phyloP scores from a whole-genome alignment of 2,888 invertebrate genomes.

The Tachina fera region DNA sequence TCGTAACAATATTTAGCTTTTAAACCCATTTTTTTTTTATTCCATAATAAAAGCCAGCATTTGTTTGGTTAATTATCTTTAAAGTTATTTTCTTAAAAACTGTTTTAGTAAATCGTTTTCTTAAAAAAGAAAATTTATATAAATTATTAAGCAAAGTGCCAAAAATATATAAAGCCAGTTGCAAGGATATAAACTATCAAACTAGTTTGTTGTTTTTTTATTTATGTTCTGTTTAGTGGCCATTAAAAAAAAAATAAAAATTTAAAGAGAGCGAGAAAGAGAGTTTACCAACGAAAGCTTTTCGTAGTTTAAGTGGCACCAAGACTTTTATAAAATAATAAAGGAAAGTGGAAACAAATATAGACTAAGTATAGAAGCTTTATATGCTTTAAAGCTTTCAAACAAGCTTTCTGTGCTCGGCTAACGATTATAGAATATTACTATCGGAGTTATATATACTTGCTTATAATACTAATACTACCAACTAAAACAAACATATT shows the following conservation, averaged over 20 bases:
- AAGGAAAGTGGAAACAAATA: not conserved
- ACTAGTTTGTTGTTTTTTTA: slow-evolving; percentile 61
- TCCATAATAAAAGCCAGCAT: not conserved
- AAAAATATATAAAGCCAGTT: slow-evolving; percentile 72
- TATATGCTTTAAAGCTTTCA: not conserved
- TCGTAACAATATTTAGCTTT: slow-evolving; percentile 23
- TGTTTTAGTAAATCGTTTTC: slow-evolving; percentile 5
- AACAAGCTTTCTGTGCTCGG: slow-evolving; percentile 2
- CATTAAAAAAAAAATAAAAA: not conserved
- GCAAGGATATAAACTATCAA: slow-evolving; percentile 74
- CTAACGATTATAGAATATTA: not conserved
- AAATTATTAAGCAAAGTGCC: slow-evolving; percentile 66
- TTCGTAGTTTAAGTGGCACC: not conserved
- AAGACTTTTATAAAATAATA: not conserved
- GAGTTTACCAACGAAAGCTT: slow-evolving; percentile 19
- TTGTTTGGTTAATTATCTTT: not conserved
- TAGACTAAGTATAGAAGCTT: slow-evolving; percentile 42
- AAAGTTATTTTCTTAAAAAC: not conserved
- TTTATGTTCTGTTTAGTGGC: slow-evolving; percentile 4
- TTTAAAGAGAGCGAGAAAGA: not conserved
- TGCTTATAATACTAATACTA: not conserved
- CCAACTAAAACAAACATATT: too few relatives aligned
- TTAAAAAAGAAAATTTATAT: slow-evolving; percentile 5
- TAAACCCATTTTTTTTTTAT: not conserved
- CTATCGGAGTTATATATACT: slow-evolving; percentile 14